Evolutionary conservation across 2,888 invertebrate species (phyloP).

Genomic region (Calliscelio sp.): DNA sequence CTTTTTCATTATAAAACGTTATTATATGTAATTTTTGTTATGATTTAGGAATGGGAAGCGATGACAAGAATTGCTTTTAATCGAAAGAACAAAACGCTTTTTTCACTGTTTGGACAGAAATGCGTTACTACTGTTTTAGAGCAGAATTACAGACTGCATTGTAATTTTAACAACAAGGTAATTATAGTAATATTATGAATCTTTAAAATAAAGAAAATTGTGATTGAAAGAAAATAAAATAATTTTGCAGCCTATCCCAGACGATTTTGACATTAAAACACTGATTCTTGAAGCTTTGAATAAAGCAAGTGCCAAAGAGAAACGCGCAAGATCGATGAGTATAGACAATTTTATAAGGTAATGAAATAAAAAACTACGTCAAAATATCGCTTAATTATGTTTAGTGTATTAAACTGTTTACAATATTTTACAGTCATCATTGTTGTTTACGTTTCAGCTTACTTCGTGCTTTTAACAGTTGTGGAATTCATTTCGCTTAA

Average conservation of each 20-base stretch:
- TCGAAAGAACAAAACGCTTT: slow-evolving; percentile 98
- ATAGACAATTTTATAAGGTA: slow-evolving; percentile 96
- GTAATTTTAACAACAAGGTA: slow-evolving; percentile 94
- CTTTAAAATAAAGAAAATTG: slow-evolving; percentile 3
- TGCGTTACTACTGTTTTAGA: slow-evolving; percentile 93
- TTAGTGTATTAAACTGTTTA: slow-evolving; percentile 60
- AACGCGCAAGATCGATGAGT: slow-evolving; percentile 97
- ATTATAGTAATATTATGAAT: too few relatives aligned
- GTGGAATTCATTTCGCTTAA: slow-evolving; percentile 96
- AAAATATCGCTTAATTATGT: slow-evolving; percentile 78
- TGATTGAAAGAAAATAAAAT: background rate
- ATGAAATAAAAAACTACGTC: too few relatives aligned
- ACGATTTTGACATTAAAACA: slow-evolving; percentile 93
- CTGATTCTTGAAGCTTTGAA: slow-evolving; percentile 91
- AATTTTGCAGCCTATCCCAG: slow-evolving; percentile 89
- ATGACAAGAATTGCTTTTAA: slow-evolving; percentile 97
- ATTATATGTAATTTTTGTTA: background rate
- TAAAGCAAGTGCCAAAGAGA: slow-evolving; percentile 90
- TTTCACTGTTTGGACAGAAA: slow-evolving; percentile 94
- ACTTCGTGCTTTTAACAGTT: slow-evolving; percentile 94
- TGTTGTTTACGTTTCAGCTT: slow-evolving; percentile 86
- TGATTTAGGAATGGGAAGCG: slow-evolving; percentile 93
- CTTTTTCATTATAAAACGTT: too few relatives aligned
- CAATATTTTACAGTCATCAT: slow-evolving; percentile 22
- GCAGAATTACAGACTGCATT: slow-evolving; percentile 96